Conservation (phyloP, 2,113 vertebrate genomes). For the Panthera leo region DNA sequence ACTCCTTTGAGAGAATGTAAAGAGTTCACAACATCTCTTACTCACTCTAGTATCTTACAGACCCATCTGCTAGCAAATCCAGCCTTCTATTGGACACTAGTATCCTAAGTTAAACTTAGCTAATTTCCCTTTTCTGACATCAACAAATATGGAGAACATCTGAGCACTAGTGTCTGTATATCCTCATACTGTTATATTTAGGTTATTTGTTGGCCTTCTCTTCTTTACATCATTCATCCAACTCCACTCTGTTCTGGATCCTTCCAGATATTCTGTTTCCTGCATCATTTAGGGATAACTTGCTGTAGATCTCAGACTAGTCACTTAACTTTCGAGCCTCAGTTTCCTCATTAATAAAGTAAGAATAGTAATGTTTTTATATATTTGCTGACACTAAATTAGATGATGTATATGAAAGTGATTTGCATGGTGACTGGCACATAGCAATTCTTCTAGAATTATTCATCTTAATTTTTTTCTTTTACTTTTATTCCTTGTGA, state of each 20-base stretch:
- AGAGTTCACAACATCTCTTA: background rate
- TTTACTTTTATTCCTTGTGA: background rate
- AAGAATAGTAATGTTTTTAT: background rate
- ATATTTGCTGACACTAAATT: background rate
- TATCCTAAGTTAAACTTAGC: background rate
- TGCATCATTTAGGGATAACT: background rate
- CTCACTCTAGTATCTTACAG: background rate
- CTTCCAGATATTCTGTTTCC: background rate
- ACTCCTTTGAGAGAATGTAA: background rate
- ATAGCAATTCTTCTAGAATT: background rate
- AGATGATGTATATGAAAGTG: background rate
- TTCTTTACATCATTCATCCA: background rate
- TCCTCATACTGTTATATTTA: background rate
- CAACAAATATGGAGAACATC: background rate
- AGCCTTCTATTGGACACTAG: background rate
- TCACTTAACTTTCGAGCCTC: background rate
- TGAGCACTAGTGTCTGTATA: background rate
- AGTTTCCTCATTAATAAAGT: background rate
- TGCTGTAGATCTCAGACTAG: background rate
- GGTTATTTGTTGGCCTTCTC: background rate
- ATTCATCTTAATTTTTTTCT: background rate
- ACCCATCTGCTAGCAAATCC: background rate
- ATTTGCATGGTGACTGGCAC: background rate
- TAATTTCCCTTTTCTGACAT: background rate
- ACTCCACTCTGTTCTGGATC: background rate